Evolutionary conservation across 1,140 invertebrate genomes (phyloP).

Genomic region (Drosophila asahinai): DNA sequence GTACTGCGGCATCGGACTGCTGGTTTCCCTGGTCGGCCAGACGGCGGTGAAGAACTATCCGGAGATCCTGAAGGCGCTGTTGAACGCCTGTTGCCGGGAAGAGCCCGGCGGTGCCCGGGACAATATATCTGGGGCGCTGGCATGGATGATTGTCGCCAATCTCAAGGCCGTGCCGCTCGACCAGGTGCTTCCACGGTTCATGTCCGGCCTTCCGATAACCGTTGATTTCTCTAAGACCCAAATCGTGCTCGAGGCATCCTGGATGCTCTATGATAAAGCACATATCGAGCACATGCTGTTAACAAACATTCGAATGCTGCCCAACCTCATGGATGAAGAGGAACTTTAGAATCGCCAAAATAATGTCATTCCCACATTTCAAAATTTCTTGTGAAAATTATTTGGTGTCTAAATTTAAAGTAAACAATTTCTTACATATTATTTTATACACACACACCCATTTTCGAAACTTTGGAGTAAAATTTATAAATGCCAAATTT

Average conservation of each 20-base stretch:
- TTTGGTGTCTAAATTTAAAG: not conserved
- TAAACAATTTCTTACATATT: not conserved
- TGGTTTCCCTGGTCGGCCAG: not conserved
- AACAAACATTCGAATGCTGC: not conserved
- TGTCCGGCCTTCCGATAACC: not conserved
- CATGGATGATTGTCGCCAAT: slow-evolving; percentile 8
- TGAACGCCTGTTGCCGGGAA: too few relatives aligned
- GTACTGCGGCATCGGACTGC: not conserved
- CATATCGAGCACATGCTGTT: not conserved
- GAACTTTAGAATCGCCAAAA: too few relatives aligned
- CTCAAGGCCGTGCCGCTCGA: not conserved
- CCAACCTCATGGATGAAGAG: not conserved
- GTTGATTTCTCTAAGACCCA: not conserved
- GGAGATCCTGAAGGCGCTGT: not conserved
- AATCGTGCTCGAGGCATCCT: not conserved
- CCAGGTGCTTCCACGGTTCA: not conserved
- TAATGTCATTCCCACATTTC: not conserved
- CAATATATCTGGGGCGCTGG: not conserved
- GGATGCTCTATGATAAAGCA: not conserved
- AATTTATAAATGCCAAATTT: not conserved
- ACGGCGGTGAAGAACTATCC: not conserved
- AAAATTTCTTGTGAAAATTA: not conserved
- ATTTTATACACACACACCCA: not conserved
- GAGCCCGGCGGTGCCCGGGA: not conserved
- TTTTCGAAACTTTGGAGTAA: not conserved